Evolutionary conservation across 2,888 invertebrate species (phyloP), one percentile per base, ranked within the genome.

Genomic region (Tubiluchus corallicola): DNA sequence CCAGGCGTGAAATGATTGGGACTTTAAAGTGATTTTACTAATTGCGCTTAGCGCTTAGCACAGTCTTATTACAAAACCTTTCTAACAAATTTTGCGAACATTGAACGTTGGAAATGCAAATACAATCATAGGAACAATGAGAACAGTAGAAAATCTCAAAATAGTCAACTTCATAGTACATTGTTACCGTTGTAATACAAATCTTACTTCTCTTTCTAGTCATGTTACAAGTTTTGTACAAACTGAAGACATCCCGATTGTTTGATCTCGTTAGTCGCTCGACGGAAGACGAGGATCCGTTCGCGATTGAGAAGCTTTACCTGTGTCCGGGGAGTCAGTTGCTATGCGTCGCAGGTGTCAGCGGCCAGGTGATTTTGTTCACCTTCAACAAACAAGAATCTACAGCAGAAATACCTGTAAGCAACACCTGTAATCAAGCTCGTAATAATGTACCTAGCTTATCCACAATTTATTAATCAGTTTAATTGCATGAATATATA

Each of bases 211-310:
- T 48, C 41, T 17, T 55, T 57, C 48, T 59, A 65, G 90, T 90
- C 53, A 82, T 84, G 50, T 72, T 98, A 56, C 92, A 94, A 72
- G 81, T 92, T 58, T 74, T 96, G 61, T 96, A 96, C 71, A 94
- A 94, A 73, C 51, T 96, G 60, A 96, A 94, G 73, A 92, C 92
- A 62, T 82, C 85, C 54, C 92, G 94, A 72, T 74, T 81, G 45
- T 82, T 82, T 64, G 82, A 82, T 61, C 17, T 2, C 15, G 15
- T 29, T 18, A 15, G 40, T 15, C 17, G 40, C 20, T 16, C 15
- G 17, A 15, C 40, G 15, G 5, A 40, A 16, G 64, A 82, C 53
- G 88, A 90, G 51, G 81, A 83, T 59, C 87, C 88, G 38, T 78
- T 90, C 62, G 85, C 83, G 48, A 74, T 94, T 57, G 83, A 88